Evolutionary conservation across 2,797 vertebrate genomes (phyloP), one percentile per base, ranked within the genome.

Genomic region (Chloroceryle amazona): DNA sequence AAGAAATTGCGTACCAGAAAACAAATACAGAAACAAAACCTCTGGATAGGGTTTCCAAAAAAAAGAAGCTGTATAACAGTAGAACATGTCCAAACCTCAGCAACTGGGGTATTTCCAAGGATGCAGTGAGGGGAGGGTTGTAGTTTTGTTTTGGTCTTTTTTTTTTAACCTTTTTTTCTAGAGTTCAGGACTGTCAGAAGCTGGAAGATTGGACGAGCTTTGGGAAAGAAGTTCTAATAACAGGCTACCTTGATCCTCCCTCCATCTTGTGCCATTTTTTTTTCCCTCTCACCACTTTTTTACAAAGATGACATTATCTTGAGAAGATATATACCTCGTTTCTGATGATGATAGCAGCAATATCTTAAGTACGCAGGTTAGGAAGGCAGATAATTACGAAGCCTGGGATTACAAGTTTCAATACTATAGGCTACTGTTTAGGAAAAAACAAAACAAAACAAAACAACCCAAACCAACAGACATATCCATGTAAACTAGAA

Each of bases 71-170:
- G 6, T 61, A 42, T 37, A 62, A 70, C 25, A 2, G 29, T 2
- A 41, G 22, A 63, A 13, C 29, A 2, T 44, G 9, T 35, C 16
- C 13, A 57, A 11, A 4, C 6, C 13, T 44, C 19, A 20, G 8
- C 26, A 39, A 58, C 21, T n/a, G 3, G 3, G 3, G 19, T 33
- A 65, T 26, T 63, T 25, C 1, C 1, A 66, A 26, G 6, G 6
- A 7, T 2, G 3, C 6, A 4, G 41, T 3, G 9, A 3, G 1
- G 16, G 11, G 5, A 9, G 3, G 3, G 3, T 8, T 60, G 2
- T 1, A 33, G 9, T 25, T 25, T 22, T 22, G 5, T 6, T 51
- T 21, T 31, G 3, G 1, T 12, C 1, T 19, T 26, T 25, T 46
- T 55, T 31, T 44, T 39, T 15, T 9, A 21, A 51, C 1, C n/a